phyloP scores from a whole-genome alignment of 2,888 invertebrate species.

The Clostera curtula region DNA sequence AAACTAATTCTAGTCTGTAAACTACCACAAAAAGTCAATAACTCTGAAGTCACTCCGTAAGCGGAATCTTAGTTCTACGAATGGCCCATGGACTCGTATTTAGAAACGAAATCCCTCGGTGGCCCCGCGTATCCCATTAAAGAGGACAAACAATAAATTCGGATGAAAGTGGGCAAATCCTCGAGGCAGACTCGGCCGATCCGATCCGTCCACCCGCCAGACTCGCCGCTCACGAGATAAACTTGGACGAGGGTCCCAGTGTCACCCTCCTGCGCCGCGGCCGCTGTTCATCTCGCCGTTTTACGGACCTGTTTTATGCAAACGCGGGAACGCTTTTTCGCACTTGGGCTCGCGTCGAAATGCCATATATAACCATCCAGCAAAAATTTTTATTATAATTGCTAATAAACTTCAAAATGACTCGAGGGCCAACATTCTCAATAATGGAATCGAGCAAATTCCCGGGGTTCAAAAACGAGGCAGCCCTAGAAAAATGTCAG shows the following conservation, averaged over 20 bases:
- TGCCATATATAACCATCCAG: too few relatives aligned
- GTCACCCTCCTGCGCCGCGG: too few relatives aligned
- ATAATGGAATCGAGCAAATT: too few relatives aligned
- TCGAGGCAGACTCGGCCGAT: conserved; percentile 22
- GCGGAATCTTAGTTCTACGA: background rate
- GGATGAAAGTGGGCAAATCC: conserved; percentile 44
- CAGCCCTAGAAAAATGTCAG: too few relatives aligned
- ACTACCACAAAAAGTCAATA: too few relatives aligned
- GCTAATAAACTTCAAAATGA: too few relatives aligned
- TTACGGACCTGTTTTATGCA: conserved; percentile 23
- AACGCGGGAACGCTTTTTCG: conserved; percentile 22
- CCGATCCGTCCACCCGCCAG: conserved; percentile 25
- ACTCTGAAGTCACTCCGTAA: too few relatives aligned
- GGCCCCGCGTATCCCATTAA: conserved; percentile 28
- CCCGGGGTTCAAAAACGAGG: too few relatives aligned
- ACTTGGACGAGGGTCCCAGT: conserved; percentile 25
- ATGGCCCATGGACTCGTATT: conserved; percentile 24
- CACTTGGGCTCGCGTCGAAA: too few relatives aligned
- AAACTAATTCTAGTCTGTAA: too few relatives aligned
- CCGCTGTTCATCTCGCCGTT: conserved; percentile 16
- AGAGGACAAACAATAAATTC: conserved; percentile 41
- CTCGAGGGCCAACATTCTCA: too few relatives aligned
- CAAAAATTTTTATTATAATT: too few relatives aligned
- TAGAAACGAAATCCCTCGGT: conserved; percentile 25
- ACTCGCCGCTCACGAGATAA: conserved; percentile 27